Evolutionary conservation across 2,797 vertebrate genomes (phyloP).

Genomic region (Mormyrops boulengeri): DNA sequence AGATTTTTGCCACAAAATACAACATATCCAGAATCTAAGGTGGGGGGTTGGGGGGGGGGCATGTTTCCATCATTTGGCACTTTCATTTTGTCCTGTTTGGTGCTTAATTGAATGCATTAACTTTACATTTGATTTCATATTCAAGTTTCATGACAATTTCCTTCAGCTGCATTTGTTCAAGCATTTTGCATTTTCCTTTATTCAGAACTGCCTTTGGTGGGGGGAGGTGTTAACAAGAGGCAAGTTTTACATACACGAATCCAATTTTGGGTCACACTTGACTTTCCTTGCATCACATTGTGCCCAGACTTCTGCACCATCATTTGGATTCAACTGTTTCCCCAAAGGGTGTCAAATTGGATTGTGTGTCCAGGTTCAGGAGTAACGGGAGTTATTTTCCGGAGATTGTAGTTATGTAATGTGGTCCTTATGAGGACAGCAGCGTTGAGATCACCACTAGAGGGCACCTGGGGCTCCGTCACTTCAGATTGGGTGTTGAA

Average conservation of each 20-base stretch:
- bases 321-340: background rate
- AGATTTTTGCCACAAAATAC: constrained; percentile 11
- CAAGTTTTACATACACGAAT: background rate
- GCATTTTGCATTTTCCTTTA: background rate
- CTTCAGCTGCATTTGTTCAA: background rate
- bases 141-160: background rate
- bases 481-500: background rate
- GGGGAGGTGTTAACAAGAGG: background rate
- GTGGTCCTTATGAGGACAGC: background rate
- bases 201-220: background rate
- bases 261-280: background rate
- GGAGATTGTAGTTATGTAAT: background rate
- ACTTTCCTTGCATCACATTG: background rate
- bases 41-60: background rate
- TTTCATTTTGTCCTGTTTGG: background rate
- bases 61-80: background rate
- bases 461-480: background rate
- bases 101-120: background rate
- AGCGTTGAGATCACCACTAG: background rate
- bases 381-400: background rate
- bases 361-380: background rate
- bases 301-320: background rate
- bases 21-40: background rate
- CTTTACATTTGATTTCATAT: background rate
- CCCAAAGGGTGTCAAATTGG: background rate